A percentile compares a stretch with the other conserved stretches of the same genome.
phyloP scores from a whole-genome alignment of 2,113 vertebrate species.

The Oreamnos americanus region DNA sequence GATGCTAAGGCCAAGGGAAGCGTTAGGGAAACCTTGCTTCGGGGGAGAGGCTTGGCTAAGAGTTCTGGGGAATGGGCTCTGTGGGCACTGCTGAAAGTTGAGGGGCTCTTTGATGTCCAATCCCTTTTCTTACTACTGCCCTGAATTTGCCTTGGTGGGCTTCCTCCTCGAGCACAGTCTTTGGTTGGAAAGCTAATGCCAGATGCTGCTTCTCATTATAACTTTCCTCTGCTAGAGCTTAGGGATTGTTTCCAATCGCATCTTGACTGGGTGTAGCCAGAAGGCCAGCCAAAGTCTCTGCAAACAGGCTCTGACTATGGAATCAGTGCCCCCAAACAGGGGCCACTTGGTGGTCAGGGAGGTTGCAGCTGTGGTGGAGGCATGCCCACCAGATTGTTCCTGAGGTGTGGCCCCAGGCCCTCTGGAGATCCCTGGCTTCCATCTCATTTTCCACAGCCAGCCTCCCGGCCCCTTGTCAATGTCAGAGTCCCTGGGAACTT shows the following conservation, averaged over 20 bases:
- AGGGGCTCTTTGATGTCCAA: too few species aligned
- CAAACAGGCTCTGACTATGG: neutral
- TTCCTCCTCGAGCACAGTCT: neutral
- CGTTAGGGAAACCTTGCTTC: accelerated
- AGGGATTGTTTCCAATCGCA: neutral
- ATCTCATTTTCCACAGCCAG: neutral
- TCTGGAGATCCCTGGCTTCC: neutral
- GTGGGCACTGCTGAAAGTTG: neutral
- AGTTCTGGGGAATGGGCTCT: neutral
- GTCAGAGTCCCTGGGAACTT: neutral
- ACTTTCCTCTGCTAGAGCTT: neutral
- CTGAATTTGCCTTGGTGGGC: neutral
- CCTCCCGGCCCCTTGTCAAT: accelerated
- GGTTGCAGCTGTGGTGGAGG: too few species aligned
- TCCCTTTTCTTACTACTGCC: neutral
- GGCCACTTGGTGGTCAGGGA: accelerated
- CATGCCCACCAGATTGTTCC: neutral
- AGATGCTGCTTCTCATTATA: neutral
- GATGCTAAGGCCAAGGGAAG: neutral
- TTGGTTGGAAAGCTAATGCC: neutral
- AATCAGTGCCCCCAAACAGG: accelerated
- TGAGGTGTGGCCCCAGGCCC: neutral
- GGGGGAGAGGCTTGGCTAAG: neutral
- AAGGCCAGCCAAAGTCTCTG: neutral
- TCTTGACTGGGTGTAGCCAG: neutral